Base-by-base conservation (phyloP, 2,888 invertebrate genomes). In the Pilophorus perplexus region DNA sequence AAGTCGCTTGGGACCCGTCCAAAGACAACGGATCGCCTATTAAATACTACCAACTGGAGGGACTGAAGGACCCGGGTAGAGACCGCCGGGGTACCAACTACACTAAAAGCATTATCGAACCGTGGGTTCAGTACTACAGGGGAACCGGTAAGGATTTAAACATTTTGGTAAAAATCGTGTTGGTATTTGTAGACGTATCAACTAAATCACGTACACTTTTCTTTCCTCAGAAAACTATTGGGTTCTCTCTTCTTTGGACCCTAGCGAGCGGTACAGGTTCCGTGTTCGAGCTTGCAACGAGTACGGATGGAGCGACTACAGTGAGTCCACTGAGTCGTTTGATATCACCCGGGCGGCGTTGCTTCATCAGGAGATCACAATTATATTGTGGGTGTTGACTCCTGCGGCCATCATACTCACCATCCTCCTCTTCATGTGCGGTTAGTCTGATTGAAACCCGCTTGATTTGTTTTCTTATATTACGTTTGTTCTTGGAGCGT, bases 231-330 rank as follows among this genome's bases (percentile, higher is more conserved):
- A 91, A 46, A 84, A 86, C 68, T 88, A 87, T 74, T 95, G 93
- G 89, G 83, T 90, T 68, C 85, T 93, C 23, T 82, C 83, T 8
- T 85, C 85, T 14, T 78, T 86, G 59, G 81, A 82, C 62, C 80
- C 82, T 20, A 83, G 84, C 67, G 78, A 82, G 22, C 80, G 84
- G 54, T 87, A 88, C 72, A 79, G 82, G 62, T 91, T 91, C 75
- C 82, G 89, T 8, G 90, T 91, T 52, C 84, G 86, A 68, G 92
- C 93, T 0, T 80, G 82, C 66, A 95, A 94, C 77, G 79, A 81
- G 2, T 85, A 88, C 76, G 94, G 94, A 20, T 90, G 89, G 85
- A 89, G 93, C 67, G 82, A 84, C 14, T 86, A 86, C 76, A 93
- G 91, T 70, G 78, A 81, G 71, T 78, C 82, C 55, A 90, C 88